Conservation (phyloP, 1,140 invertebrate genomes). For the Cotesia chilonis region DNA sequence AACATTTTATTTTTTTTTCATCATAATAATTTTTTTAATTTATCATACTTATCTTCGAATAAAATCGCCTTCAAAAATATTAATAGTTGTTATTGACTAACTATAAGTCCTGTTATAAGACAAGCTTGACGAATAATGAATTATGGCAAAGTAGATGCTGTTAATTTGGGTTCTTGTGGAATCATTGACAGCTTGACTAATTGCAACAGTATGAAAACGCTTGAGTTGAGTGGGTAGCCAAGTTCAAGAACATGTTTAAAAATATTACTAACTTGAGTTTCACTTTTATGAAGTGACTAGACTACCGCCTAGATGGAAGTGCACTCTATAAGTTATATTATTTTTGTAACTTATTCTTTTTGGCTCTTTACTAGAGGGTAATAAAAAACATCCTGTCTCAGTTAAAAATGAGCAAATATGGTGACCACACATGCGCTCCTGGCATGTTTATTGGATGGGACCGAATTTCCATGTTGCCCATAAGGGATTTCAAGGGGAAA, state of each 20-base stretch:
- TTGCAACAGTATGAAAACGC: slow-evolving; percentile 34
- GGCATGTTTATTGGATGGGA: slow-evolving; percentile 41
- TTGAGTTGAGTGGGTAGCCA: slow-evolving; percentile 29
- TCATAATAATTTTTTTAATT: no score
- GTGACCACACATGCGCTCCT: slow-evolving; percentile 36
- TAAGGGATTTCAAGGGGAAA: slow-evolving; percentile 25
- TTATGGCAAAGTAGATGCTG: slow-evolving; percentile 1
- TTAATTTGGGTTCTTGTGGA: background rate
- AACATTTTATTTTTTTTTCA: no score
- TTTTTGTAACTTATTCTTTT: background rate
- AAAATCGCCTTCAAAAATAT: no score
- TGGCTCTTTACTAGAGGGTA: slow-evolving; percentile 25
- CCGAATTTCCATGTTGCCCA: slow-evolving; percentile 31
- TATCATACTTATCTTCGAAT: no score
- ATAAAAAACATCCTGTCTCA: slow-evolving; percentile 32
- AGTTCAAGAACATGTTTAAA: slow-evolving; percentile 20
- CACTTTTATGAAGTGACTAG: slow-evolving; percentile 16
- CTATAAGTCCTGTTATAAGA: no score
- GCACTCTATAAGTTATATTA: background rate
- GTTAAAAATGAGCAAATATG: slow-evolving; percentile 13
- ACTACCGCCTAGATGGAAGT: background rate
- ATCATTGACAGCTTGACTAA: slow-evolving; percentile 28
- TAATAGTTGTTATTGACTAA: no score
- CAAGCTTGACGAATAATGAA: background rate
- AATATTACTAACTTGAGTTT: slow-evolving; percentile 6